Percentiles rank a stretch among this genome's conserved stretches.
Conservation (phyloP, 2,797 vertebrate genomes). For the Falco peregrinus region DNA sequence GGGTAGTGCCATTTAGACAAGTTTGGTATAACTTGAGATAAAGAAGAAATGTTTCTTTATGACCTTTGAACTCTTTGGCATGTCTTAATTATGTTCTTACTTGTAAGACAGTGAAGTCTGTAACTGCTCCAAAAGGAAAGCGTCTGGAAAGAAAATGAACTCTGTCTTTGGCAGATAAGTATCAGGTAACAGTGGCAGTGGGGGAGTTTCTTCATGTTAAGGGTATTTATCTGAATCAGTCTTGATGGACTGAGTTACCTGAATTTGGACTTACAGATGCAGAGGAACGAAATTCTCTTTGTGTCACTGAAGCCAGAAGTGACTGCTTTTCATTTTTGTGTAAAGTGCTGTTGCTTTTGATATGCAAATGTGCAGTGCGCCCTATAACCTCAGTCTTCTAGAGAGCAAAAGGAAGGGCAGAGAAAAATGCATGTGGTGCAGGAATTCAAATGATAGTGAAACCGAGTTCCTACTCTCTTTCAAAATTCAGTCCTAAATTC, state of each 20-base stretch:
- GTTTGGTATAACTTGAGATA: background rate
- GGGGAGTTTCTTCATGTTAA: background rate
- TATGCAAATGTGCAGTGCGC: slow-evolving; percentile 18
- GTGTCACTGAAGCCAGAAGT: slow-evolving; percentile 13
- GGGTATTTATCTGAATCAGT: background rate
- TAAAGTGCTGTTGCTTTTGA: slow-evolving; percentile 19
- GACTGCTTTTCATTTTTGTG: background rate
- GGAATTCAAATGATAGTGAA: background rate
- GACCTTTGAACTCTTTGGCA: background rate
- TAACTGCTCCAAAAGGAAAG: background rate
- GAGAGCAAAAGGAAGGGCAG: slow-evolving; percentile 30
- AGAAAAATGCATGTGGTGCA: background rate
- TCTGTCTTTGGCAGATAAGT: background rate
- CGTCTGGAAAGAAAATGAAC: background rate
- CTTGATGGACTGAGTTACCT: background rate
- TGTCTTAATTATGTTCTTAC: background rate
- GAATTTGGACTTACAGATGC: background rate
- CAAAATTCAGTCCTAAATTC: background rate
- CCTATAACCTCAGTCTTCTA: slow-evolving; percentile 21
- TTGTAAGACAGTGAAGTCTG: background rate
- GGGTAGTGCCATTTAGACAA: background rate
- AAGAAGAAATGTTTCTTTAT: background rate
- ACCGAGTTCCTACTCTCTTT: background rate
- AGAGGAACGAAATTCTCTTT: slow-evolving; percentile 1
- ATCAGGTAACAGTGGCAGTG: background rate